These are phyloP conservation scores for Argopecten irradians DNA, from an alignment of 1,140 invertebrate species.

Conservation along the genomic window DNA sequence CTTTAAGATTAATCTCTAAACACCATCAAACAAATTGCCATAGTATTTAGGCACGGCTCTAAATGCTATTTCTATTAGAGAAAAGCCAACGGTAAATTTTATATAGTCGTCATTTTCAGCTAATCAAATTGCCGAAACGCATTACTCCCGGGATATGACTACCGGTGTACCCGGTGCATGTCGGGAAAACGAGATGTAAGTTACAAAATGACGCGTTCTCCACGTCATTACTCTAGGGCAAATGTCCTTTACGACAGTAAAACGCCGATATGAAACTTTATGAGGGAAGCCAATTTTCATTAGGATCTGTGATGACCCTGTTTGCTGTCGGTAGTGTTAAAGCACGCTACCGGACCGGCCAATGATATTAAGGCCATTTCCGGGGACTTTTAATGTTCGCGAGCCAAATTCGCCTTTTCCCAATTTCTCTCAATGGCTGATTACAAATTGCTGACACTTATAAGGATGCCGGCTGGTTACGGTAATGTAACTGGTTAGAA, in stretches of 20 bases:
- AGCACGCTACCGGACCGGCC: neutral
- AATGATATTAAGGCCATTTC: conserved; percentile 1
- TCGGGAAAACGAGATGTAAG: conserved; percentile 20
- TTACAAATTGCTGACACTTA: neutral
- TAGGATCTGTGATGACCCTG: conserved; percentile 3
- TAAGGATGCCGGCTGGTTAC: neutral
- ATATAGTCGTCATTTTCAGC: neutral
- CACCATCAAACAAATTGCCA: neutral
- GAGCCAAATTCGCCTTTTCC: neutral
- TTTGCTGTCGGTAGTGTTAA: neutral
- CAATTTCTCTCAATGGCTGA: neutral
- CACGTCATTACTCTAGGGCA: neutral
- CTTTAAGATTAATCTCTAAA: neutral
- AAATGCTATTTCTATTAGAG: neutral
- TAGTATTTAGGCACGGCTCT: neutral
- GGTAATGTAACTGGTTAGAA: neutral
- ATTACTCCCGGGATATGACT: conserved; percentile 9
- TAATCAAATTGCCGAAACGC: conserved; percentile 10
- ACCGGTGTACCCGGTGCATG: neutral
- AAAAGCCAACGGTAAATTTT: neutral
- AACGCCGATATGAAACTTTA: conserved; percentile 18
- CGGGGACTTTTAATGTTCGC: neutral
- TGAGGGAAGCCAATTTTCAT: conserved; percentile 17
- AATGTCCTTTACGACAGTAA: conserved; percentile 2
- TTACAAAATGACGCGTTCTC: neutral